Evolutionary conservation across 1,140 invertebrate species (phyloP), one percentile per base, ranked within the genome.

Genomic region (Meloidogyne hapla): DNA sequence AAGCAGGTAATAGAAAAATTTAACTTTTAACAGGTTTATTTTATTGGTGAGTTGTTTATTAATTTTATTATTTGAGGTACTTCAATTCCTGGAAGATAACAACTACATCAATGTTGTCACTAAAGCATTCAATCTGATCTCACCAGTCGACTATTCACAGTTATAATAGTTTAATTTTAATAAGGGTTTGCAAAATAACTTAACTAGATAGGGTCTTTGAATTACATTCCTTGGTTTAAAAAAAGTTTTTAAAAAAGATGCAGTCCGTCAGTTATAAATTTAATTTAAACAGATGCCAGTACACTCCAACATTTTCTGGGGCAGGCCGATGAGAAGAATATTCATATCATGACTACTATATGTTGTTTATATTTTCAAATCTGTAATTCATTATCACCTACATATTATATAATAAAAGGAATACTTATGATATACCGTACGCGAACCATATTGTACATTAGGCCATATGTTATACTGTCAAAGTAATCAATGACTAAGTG

Each of bases 21-120:
- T 13, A 23, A 21, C 15, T 28, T 28, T 38, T 25, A n/a, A n/a
- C n/a, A n/a, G n/a, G n/a, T n/a, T n/a, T n/a, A n/a, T n/a, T n/a
- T n/a, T n/a, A n/a, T n/a, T n/a, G n/a, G n/a, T n/a, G n/a, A n/a
- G n/a, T n/a, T n/a, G n/a, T n/a, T n/a, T n/a, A n/a, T n/a, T n/a
- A n/a, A n/a, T n/a, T n/a, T n/a, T 67, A 56, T 18, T 56, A 48
- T 56, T 56, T 56, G 18, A 73, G 71, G 85, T 86, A 18, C 76
- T 86, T 2, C 84, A 86, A 65, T 86, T 86, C 80, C 76, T 86
- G 8, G 84, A 87, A 75, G 84, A 87, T 64, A 86, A 86, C 77
- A 86, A 86, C 64, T 86, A 86, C 81, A 86, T 86, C 79, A 86
- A 86, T 75, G 86, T 86, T 9, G 81, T 86, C 77, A 86, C 85